Base-by-base conservation (phyloP, 2,113 vertebrate genomes). In the Chitala chitala region DNA sequence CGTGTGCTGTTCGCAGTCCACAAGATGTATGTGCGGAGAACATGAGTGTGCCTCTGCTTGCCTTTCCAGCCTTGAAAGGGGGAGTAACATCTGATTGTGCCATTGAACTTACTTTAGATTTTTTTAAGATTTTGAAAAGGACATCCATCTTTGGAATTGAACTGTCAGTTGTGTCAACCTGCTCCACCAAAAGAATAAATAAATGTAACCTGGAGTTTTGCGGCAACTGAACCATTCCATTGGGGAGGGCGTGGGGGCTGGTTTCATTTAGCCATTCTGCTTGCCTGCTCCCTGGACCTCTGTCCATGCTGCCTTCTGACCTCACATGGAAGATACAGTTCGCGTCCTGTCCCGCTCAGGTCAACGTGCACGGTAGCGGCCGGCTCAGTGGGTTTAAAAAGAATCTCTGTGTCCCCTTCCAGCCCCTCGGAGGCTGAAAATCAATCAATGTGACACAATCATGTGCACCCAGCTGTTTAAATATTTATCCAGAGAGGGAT, bases 131-230 rank as follows among this genome's bases (percentile, higher is more conserved):
- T 44, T 72, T 46, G 13, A 73, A 61, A 50, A 61, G 80, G 69
- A 81, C 88, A 91, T 90, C 89, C 86, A 89, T 91, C 89, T 91
- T 91, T 80, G 61, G 84, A 90, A 90, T 90, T 90, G 88, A 91
- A 90, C 89, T 86, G 88, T 89, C 87, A 87, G 84, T 64, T 80
- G 82, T 79, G 82, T 82, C 89, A 87, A 91, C 85, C 85, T 75
- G 75, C 85, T 84, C 85, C 85, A 89, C 85, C 82, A 80, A 78
- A 74, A 79, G 81, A 86, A 72, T 44, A 63, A 73, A 73, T 64
- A 73, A 63, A 50, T n/a, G 42, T 64, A 73, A 73, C 72, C 72
- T 64, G 46, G 29, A 1, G 20, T 73, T 73, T 63, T 38, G 59
- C 75, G 72, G 78, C 75, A 70, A 77, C 77, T 80, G 81, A 87